A percentile compares a stretch with the other conserved stretches of the same genome.
These are phyloP conservation scores for Epinephelus awoara DNA, from an alignment of 2,797 vertebrate genomes.

Conservation along the genomic window DNA sequence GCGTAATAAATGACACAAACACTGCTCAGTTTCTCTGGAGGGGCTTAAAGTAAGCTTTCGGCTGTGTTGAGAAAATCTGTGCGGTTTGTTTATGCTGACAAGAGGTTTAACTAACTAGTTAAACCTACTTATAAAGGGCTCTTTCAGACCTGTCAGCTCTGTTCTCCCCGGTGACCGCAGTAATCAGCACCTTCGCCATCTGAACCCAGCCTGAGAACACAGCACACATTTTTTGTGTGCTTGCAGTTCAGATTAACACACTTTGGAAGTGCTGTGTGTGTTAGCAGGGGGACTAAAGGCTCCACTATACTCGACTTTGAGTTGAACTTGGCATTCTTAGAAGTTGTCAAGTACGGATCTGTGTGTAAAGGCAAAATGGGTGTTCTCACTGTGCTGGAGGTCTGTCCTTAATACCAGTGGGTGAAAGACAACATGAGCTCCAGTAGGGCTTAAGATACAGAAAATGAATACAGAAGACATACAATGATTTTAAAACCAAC, in stretches of 20 bases:
- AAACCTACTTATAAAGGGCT: slow-evolving; percentile 63
- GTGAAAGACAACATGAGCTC: slow-evolving; percentile 29
- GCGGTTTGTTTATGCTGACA: slow-evolving; percentile 45
- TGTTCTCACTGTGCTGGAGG: slow-evolving; percentile 4
- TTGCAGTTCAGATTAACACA: slow-evolving; percentile 46
- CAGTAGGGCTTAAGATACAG: slow-evolving; percentile 3
- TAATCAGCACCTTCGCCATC: slow-evolving; percentile 62
- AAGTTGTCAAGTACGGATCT: slow-evolving; percentile 9
- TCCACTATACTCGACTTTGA: slow-evolving; percentile 22
- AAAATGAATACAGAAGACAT: background rate
- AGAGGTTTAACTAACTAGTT: slow-evolving; percentile 61
- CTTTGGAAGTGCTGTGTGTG: slow-evolving; percentile 39
- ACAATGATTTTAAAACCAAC: background rate
- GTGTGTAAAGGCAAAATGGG: slow-evolving; percentile 24
- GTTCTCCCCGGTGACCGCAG: slow-evolving; percentile 57
- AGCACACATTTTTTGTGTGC: slow-evolving; percentile 39
- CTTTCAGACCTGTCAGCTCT: slow-evolving; percentile 64
- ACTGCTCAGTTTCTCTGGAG: slow-evolving; percentile 21
- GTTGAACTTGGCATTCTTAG: slow-evolving; percentile 33
- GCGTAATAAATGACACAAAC: slow-evolving; percentile 39
- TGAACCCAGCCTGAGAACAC: slow-evolving; percentile 53
- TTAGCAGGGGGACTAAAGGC: slow-evolving; percentile 35
- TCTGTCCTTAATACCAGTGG: slow-evolving; percentile 22
- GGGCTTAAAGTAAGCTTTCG: slow-evolving; percentile 37
- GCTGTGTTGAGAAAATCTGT: slow-evolving; percentile 35